Conservation (phyloP, 2,888 invertebrate species). For the Ptychoptera contaminata region DNA sequence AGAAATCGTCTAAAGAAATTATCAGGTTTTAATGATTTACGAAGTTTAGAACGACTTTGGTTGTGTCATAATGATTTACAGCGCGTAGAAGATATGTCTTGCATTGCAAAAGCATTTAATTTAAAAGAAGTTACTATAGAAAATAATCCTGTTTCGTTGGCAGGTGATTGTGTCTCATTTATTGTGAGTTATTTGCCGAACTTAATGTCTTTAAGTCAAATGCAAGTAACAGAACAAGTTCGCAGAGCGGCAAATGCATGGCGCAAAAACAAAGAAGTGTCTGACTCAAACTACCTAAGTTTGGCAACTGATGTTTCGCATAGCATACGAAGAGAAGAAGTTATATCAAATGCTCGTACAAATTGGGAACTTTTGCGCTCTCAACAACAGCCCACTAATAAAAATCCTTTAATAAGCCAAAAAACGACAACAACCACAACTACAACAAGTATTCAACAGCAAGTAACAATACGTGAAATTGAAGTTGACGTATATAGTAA, state of each 20-base stretch:
- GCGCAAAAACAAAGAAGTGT: constrained; percentile 59
- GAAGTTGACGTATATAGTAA: constrained; percentile 4
- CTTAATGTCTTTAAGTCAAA: constrained; percentile 53
- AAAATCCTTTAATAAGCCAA: not conserved
- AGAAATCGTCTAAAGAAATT: constrained; percentile 69
- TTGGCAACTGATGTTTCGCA: constrained; percentile 35
- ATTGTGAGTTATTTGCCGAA: constrained; percentile 65
- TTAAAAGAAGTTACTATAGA: constrained; percentile 75
- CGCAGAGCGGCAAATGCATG: constrained; percentile 64
- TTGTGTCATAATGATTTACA: constrained; percentile 36
- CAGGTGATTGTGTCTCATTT: constrained; percentile 69
- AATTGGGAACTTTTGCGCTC: constrained; percentile 70
- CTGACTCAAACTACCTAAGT: constrained; percentile 32
- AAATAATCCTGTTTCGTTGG: constrained; percentile 65
- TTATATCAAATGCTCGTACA: constrained; percentile 72
- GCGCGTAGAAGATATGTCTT: constrained; percentile 71
- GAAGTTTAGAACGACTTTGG: constrained; percentile 44
- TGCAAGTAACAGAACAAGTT: constrained; percentile 66
- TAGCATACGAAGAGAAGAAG: constrained; percentile 55
- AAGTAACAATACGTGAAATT: not conserved
- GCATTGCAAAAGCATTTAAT: constrained; percentile 58
- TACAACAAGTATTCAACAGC: not conserved
- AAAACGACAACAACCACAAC: not conserved
- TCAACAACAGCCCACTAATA: constrained; percentile 25
- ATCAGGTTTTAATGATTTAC: constrained; percentile 65